phyloP scores from a whole-genome alignment of 2,888 invertebrate genomes.

The Bombylius major region DNA sequence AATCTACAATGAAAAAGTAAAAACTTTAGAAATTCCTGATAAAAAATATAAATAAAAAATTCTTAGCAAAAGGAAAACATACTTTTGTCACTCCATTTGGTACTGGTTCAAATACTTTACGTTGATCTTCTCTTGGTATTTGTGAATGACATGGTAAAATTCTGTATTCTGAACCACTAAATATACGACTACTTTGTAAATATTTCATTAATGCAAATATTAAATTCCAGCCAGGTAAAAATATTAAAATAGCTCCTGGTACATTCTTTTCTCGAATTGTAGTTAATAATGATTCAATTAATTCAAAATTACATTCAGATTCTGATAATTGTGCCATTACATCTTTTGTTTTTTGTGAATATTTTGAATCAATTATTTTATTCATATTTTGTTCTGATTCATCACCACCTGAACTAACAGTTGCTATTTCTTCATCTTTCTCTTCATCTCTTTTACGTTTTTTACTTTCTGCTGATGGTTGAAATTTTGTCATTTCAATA shows the following conservation, averaged over 20 bases:
- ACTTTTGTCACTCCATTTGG: conserved; percentile 76
- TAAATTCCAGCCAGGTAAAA: conserved; percentile 94
- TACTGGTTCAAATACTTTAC: conserved; percentile 80
- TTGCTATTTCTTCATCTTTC: conserved; percentile 49
- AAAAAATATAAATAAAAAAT: background rate
- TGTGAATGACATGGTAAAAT: conserved; percentile 96
- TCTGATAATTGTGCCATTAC: conserved; percentile 71
- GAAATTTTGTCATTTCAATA: conserved; percentile 72
- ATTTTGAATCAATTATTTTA: conserved; percentile 40
- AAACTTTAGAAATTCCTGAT: background rate
- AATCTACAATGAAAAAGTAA: conserved; percentile 44
- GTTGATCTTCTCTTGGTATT: conserved; percentile 89
- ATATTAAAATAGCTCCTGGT: conserved; percentile 82
- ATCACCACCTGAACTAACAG: conserved; percentile 44
- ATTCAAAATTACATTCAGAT: conserved; percentile 82
- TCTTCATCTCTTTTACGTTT: conserved; percentile 54
- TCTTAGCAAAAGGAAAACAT: conserved; percentile 9
- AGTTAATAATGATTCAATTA: conserved; percentile 66
- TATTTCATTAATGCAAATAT: conserved; percentile 86
- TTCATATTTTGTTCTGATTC: conserved; percentile 67
- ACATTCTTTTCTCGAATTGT: conserved; percentile 48
- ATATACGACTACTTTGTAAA: conserved; percentile 59
- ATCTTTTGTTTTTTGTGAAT: conserved; percentile 49
- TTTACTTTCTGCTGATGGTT: conserved; percentile 58
- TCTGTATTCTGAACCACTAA: conserved; percentile 54